Conservation (phyloP, 2,113 vertebrate genomes). For the Hyaena hyaena region DNA sequence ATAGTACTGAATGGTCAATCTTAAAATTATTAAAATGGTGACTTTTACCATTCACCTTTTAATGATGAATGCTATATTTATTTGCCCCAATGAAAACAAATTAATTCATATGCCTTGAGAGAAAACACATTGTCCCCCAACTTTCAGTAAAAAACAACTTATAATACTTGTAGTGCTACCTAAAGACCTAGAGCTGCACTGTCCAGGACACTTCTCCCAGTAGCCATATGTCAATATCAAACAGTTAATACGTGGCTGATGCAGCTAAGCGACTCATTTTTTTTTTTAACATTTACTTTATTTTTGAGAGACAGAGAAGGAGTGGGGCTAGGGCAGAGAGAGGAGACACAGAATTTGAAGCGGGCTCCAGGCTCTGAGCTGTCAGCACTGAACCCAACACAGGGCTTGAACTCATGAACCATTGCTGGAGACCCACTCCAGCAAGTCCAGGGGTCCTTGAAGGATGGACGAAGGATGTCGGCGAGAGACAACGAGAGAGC, state of each 20-base stretch:
- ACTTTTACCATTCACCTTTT: neutral
- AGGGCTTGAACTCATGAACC: too few species aligned
- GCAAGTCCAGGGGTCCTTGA: too few species aligned
- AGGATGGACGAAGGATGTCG: too few species aligned
- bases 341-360: too few species aligned
- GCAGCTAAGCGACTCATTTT: neutral
- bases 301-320: too few species aligned
- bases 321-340: too few species aligned
- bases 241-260: neutral
- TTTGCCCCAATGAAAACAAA: neutral
- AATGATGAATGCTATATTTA: neutral
- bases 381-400: too few species aligned
- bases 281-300: too few species aligned
- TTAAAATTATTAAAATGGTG: neutral
- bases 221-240: neutral
- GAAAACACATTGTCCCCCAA: neutral
- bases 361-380: too few species aligned
- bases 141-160: neutral
- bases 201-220: neutral
- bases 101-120: neutral
- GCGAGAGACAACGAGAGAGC: too few species aligned
- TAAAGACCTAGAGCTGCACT: neutral
- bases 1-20: neutral
- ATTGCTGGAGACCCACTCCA: too few species aligned
- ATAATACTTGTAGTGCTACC: neutral